Percentiles rank a stretch among this genome's conserved stretches.
phyloP scores from a whole-genome alignment of 2,113 vertebrate species.

The Ceyx melanurus region DNA sequence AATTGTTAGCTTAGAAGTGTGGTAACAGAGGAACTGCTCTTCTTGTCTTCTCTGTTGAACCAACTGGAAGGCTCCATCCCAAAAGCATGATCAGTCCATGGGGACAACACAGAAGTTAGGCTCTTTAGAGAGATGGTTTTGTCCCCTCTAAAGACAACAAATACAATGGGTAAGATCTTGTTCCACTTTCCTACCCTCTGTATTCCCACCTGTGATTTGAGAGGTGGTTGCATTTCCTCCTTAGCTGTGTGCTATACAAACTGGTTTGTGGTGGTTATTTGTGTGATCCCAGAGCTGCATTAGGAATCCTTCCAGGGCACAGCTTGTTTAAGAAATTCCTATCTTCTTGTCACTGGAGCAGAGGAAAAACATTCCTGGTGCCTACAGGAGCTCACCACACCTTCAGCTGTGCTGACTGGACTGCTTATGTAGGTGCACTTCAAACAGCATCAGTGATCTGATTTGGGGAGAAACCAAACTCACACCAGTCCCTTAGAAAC shows the following conservation, averaged over 20 bases:
- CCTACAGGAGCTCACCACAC: accelerated
- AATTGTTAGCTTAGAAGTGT: background rate
- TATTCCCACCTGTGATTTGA: background rate
- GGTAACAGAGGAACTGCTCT: background rate
- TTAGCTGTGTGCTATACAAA: background rate
- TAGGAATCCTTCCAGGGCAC: background rate
- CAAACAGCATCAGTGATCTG: accelerated
- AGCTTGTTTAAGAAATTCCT: background rate
- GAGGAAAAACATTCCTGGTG: background rate
- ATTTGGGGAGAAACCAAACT: too few species aligned
- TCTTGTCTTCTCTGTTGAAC: background rate
- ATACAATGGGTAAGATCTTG: accelerated
- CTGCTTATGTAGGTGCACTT: background rate
- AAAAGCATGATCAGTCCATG: background rate
- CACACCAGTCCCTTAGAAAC: background rate
- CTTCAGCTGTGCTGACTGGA: background rate
- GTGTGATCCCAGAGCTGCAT: background rate
- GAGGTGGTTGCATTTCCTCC: background rate
- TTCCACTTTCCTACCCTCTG: background rate
- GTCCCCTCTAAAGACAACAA: background rate
- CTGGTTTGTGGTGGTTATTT: background rate
- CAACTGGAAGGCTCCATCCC: background rate
- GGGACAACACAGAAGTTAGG: background rate
- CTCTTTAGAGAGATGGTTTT: background rate
- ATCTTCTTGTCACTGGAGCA: background rate